Evolutionary conservation across 1,140 invertebrate species (phyloP).

Genomic region (Meloidogyne floridensis): DNA sequence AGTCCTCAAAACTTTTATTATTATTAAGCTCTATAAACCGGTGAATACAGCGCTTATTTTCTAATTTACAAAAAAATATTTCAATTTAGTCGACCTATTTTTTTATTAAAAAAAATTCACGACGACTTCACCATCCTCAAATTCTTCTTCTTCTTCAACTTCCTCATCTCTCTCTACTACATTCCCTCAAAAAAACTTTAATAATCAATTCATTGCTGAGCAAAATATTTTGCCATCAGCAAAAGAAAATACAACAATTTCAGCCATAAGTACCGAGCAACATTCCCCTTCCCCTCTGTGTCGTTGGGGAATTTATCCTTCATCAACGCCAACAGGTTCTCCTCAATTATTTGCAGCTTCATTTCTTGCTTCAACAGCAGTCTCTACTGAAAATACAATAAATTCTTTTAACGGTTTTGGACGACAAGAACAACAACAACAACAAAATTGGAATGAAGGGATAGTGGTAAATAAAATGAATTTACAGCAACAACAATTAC

Average conservation of each 20-base stretch:
- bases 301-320: not conserved
- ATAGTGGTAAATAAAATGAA: not conserved
- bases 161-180: not conserved
- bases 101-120: not conserved
- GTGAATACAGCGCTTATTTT: too few relatives aligned
- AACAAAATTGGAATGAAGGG: not conserved
- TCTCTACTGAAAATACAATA: not conserved
- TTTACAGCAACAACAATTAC: not conserved
- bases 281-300: not conserved
- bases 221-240: slow-evolving; percentile 6
- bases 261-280: not conserved
- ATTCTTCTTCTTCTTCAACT: not conserved
- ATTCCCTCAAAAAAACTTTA: not conserved
- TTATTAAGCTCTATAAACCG: too few relatives aligned
- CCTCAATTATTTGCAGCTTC: not conserved
- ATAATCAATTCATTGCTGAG: slow-evolving; percentile 1
- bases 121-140: not conserved
- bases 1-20: too few relatives aligned
- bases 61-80: too few relatives aligned
- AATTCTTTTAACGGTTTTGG: not conserved
- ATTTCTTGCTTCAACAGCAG: too few relatives aligned
- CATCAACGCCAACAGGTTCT: not conserved
- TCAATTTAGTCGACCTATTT: too few relatives aligned
- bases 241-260: not conserved
- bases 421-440: not conserved